These are phyloP conservation scores for Lutjanus campechanus DNA, from an alignment of 2,797 vertebrate genomes.

Conservation along the genomic window DNA sequence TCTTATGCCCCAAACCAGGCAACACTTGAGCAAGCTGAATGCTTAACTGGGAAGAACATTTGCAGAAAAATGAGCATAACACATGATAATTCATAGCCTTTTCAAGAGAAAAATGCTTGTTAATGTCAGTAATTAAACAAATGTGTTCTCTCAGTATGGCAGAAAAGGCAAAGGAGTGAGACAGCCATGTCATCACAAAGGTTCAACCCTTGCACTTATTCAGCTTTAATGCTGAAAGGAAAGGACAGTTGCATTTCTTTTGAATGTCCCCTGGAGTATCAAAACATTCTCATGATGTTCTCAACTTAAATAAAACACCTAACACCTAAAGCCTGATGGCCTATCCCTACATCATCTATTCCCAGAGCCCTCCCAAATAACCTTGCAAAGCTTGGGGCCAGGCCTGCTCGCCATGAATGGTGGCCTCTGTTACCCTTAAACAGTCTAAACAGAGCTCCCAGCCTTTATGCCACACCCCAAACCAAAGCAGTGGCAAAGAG, in stretches of 20 bases:
- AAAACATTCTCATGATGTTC: conserved; percentile 14
- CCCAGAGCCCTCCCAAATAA: conserved; percentile 3
- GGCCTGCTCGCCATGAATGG: conserved; percentile 65
- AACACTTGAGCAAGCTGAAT: not conserved
- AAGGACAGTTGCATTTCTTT: not conserved
- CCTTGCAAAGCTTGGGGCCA: conserved; percentile 15
- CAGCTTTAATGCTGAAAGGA: not conserved
- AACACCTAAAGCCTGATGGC: not conserved
- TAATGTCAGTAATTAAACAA: not conserved
- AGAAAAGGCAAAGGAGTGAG: not conserved
- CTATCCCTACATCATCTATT: not conserved
- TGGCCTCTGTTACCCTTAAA: conserved; percentile 75
- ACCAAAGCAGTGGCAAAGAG: conserved; percentile 61
- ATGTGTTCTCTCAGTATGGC: not conserved
- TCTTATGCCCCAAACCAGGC: not conserved
- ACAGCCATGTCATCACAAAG: not conserved
- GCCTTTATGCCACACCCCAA: conserved; percentile 66
- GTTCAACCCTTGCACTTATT: not conserved
- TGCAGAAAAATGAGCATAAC: not conserved
- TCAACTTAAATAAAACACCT: not conserved
- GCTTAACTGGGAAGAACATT: not conserved
- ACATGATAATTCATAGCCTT: not conserved
- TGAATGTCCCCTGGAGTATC: not conserved
- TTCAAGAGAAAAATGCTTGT: not conserved
- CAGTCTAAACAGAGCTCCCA: conserved; percentile 65